Evolutionary conservation across 2,888 invertebrate genomes (phyloP).

Genomic region (Malacosoma neustria): DNA sequence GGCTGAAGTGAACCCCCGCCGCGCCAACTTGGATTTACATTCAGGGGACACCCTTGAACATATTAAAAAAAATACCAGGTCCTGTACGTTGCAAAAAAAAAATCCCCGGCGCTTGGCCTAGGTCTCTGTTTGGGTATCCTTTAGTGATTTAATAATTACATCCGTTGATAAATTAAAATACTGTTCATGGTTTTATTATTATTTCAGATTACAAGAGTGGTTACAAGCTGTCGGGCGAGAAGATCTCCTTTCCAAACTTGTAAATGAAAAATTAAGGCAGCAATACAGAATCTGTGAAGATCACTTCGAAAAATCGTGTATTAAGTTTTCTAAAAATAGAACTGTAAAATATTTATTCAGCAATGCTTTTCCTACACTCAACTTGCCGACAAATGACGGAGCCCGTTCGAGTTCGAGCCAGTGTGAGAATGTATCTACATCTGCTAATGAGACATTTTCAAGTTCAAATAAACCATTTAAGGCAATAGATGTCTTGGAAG

Average conservation of each 20-base stretch:
- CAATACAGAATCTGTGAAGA: slow-evolving; percentile 19
- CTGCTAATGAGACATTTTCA: slow-evolving; percentile 3
- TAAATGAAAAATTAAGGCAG: slow-evolving; percentile 12
- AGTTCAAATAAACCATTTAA: slow-evolving; percentile 5
- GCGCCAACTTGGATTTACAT: too few relatives aligned
- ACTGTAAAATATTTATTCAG: slow-evolving; percentile 15
- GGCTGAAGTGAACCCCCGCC: too few relatives aligned
- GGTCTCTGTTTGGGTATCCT: too few relatives aligned
- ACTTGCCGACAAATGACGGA: slow-evolving; percentile 1
- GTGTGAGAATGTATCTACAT: slow-evolving; percentile 1
- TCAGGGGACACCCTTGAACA: too few relatives aligned
- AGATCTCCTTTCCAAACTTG: slow-evolving; percentile 13
- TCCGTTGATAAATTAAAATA: too few relatives aligned
- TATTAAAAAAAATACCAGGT: too few relatives aligned
- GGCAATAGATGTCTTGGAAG: slow-evolving; percentile 8
- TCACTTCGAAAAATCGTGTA: slow-evolving; percentile 15
- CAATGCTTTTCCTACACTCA: slow-evolving; percentile 10
- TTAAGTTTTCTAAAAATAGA: slow-evolving; percentile 15
- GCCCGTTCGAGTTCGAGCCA: slow-evolving; percentile 1
- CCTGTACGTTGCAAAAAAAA: too few relatives aligned
- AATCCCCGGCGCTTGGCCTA: too few relatives aligned
- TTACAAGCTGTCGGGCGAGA: too few relatives aligned
- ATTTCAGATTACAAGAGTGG: too few relatives aligned
- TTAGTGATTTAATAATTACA: too few relatives aligned
- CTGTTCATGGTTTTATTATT: too few relatives aligned